These are phyloP conservation scores for Bufotes viridis DNA, from an alignment of 2,797 vertebrate species.

Conservation along the genomic window DNA sequence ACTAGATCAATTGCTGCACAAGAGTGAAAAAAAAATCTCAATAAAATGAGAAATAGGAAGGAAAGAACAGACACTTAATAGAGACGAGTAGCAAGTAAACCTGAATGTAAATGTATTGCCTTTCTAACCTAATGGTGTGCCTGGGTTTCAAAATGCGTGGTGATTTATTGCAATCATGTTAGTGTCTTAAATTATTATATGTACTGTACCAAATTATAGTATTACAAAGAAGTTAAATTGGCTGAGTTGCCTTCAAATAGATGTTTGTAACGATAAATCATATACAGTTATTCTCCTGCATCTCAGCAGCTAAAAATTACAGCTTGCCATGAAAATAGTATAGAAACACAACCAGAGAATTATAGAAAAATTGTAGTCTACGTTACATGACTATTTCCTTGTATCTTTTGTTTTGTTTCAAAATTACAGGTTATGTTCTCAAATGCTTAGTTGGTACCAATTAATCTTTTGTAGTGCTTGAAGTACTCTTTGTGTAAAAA, in stretches of 20 bases:
- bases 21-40: background rate
- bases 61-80: no score
- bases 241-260: background rate
- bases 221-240: background rate
- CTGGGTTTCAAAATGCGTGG: background rate
- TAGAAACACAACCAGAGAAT: slow-evolving; percentile 28
- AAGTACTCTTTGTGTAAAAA: slow-evolving; percentile 7
- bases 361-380: slow-evolving; percentile 30
- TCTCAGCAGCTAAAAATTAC: slow-evolving; percentile 11
- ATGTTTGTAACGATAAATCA: background rate
- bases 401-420: slow-evolving; percentile 35
- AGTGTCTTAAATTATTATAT: background rate
- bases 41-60: background rate
- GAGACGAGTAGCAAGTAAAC: background rate
- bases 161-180: background rate
- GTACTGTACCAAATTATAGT: background rate
- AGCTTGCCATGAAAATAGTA: background rate
- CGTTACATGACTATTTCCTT: slow-evolving; percentile 12
- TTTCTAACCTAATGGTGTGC: background rate
- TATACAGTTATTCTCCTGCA: background rate
- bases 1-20: background rate
- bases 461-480: slow-evolving; percentile 15
- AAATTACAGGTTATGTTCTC: slow-evolving; percentile 34
- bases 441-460: slow-evolving; percentile 15
- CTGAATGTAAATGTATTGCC: background rate